Evolutionary conservation across 2,797 vertebrate species (phyloP).

Genomic region (Enteromius mattozi): DNA sequence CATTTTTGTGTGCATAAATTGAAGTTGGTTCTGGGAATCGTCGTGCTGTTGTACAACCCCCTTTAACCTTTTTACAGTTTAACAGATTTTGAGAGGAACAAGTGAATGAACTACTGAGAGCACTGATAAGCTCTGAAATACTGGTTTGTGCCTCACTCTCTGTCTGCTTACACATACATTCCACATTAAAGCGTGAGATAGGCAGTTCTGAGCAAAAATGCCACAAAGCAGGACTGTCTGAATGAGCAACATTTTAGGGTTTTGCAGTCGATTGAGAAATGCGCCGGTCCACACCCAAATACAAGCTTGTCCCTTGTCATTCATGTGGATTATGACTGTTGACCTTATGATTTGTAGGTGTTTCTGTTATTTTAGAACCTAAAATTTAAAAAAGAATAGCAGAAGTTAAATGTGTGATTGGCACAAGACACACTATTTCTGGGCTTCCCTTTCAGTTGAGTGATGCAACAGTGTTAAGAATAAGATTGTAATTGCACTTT

Average conservation of each 20-base stretch:
- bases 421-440: conserved; percentile 45
- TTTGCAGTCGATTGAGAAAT: neutral
- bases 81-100: neutral
- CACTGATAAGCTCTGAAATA: neutral
- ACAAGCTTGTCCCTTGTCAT: neutral
- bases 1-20: neutral
- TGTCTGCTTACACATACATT: neutral
- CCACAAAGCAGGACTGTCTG: neutral
- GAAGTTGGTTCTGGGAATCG: neutral
- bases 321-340: too few relatives aligned
- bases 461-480: conserved; percentile 39
- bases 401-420: conserved; percentile 23
- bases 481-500: conserved; percentile 44
- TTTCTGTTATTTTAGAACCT: neutral
- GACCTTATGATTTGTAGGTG: neutral
- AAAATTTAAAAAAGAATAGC: neutral
- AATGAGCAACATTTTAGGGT: neutral
- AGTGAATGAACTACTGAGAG: neutral
- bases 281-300: neutral
- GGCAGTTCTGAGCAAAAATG: neutral
- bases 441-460: neutral
- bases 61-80: neutral
- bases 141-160: neutral
- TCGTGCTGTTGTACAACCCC: neutral
- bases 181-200: neutral